Base-by-base conservation (phyloP, 2,113 vertebrate genomes). In the Elephantulus edwardii region DNA sequence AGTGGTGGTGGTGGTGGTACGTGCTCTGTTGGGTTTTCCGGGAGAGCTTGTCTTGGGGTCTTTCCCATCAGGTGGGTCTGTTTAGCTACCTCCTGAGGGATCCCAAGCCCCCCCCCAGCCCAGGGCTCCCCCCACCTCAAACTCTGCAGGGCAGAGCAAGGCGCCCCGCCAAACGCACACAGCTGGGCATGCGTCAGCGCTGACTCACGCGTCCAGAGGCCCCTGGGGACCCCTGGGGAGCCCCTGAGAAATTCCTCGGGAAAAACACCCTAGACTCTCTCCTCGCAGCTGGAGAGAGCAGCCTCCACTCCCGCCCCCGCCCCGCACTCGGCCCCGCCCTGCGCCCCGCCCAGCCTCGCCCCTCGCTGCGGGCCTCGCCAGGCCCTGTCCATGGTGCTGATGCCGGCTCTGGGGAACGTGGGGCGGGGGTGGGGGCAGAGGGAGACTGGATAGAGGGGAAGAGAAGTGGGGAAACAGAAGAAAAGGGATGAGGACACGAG, bases 301-400 rank as follows among this genome's bases (percentile, higher is more conserved):
- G 42, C 46, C 78, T 77, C 77, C 70, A 72, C 42, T 52, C 88
- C 58, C 8, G 5, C 88, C 77, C 70, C 54, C 81, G 11, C 72
- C n/a, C 64, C 30, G 74, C 35, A 22, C 87, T 46, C 72, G 8
- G 71, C 71, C 50, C 82, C 79, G 46, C 77, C 91, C 78, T 46
- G 52, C 16, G 3, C 5, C 26, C 88, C 94, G 82, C 88, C 88
- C 86, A 16, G 66, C 80, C 89, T 84, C 75, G 95, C 95, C 94
- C 95, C 95, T 93, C 83, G 20, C 50, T 2, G 46, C 24, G 20
- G 90, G 85, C 94, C 95, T 94, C 88, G 75, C 54, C 44, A 20
- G 81, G 93, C 70, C 75, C 96, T 96, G 95, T 96, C 96, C 96
- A 56, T 95, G 96, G 95, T 96, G 94, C 94, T 96, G 96, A 96